Base-by-base conservation (phyloP, 2,797 vertebrate genomes). In the Gallinago nigripennis region DNA sequence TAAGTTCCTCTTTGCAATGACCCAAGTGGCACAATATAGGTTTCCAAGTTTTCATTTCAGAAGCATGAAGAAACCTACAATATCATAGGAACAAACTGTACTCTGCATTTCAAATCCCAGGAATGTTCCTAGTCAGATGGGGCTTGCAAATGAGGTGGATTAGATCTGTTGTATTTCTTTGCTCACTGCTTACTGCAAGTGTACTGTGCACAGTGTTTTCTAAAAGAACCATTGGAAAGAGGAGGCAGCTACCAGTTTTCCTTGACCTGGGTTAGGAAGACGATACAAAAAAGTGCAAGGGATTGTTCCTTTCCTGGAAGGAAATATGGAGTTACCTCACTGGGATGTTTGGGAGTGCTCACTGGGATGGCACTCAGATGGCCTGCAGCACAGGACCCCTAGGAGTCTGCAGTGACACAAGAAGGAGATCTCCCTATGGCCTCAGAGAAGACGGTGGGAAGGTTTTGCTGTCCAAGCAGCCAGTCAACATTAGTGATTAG, bases 121-220 rank as follows among this genome's bases (percentile, higher is more conserved):
- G 15, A 69, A 48, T 33, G 23, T n/a, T 63, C 64, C 73, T 45
- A 69, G 58, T 23, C 45, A 69, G 11, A 10, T 53, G 51, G 27
- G 12, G 53, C 46, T 78, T 85, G 43, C 20, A 78, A 90, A 70
- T 1, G 2, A 80, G 8, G 16, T 63, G 33, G n/a, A 64, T 46
- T 30, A 82, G 45, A 64, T 43, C 8, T 27, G 23, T 46, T 54
- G 5, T 8, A n/a, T 71, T 57, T 24, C 4, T 71, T 71, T 82
- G 4, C 14, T 68, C 41, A 46, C 28, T 81, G 33, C 24, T 61
- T 56, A 37, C 9, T 0, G 0, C 11, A 35, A 1, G 25, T 8
- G 7, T 16, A 18, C 13, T 14, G 21, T 10, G 16, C 19, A 69
- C 0, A 2, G 6, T 3, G 1, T 53, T 76, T 87, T 75, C 27